Evolutionary conservation across 2,888 invertebrate genomes (phyloP), one percentile per base, ranked within the genome.

Genomic region (Heliconius ismenius): DNA sequence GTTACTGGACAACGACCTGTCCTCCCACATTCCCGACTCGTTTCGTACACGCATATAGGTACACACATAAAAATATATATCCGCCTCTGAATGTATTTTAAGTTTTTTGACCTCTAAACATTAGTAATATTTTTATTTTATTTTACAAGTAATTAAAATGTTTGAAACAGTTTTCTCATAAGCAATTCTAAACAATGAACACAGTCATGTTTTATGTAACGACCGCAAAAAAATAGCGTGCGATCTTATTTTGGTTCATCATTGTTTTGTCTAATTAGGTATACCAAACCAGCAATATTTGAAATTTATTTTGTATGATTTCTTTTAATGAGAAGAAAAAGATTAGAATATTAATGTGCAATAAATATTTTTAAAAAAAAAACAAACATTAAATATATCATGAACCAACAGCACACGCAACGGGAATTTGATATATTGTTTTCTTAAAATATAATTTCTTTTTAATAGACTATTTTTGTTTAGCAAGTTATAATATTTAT

Each of bases 161-260:
- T 72, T 54, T 75, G 24, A 67, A 70, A n/a, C 32, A 60, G 21
- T 72, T 58, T 70, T 65, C 72, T 36, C 83, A 86, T 88, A 86
- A 85, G 87, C 88, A 87, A 85, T 73, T 24, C 65, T n/a, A 32
- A 70, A 77, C 77, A 77, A 74, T 74, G 64, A 28, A 58, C 18
- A 62, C n/a, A 32, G 0, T 32, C 9, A 21, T 68, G 43, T 49
- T 49, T 49, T 63, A 54, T 18, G 64, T 18, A 49, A n/a, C 28
- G 69, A 10, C 4, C 73, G n/a, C 67, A 68, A 67, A 67, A 76
- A n/a, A 73, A 32, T n/a, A 43, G 43, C 54, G 72, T 73, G 73
- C 68, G 76, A 73, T 63, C 62, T 32, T 70, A 32, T 36, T 64
- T 54, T 75, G 13, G 63, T 70, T 64, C 54, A 63, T 63, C 28